Conservation (phyloP, 2,113 vertebrate genomes). For the Osmerus mordax region DNA sequence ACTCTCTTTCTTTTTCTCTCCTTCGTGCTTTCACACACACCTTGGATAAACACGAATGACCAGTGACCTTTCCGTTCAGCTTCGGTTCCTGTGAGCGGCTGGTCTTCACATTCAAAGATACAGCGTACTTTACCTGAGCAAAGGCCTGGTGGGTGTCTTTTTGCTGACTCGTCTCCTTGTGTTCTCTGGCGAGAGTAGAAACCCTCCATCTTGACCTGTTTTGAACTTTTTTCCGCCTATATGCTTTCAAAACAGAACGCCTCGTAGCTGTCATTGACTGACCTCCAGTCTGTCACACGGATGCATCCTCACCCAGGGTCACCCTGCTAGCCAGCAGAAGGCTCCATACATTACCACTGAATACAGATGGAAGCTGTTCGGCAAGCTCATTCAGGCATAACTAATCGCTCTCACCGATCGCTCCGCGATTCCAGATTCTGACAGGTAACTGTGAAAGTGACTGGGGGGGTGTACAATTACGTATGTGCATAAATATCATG, state of each 20-base stretch:
- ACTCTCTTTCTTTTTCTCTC: no score
- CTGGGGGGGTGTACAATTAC: constrained; percentile 60
- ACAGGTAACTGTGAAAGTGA: constrained; percentile 60
- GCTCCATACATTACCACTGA: constrained; percentile 66
- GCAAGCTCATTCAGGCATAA: constrained; percentile 73
- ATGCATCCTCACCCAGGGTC: constrained; percentile 62
- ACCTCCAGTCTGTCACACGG: constrained; percentile 55
- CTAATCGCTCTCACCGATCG: constrained; percentile 72
- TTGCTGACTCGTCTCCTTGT: no score
- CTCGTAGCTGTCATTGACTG: constrained; percentile 49
- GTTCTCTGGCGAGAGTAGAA: no score
- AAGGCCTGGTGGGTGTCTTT: no score
- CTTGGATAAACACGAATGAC: no score
- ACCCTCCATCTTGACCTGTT: no score
- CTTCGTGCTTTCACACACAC: no score
- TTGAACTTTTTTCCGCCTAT: not conserved
- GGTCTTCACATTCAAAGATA: no score
- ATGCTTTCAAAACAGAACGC: not conserved
- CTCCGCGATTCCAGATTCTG: constrained; percentile 58
- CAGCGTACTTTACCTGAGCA: no score
- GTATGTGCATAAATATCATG: constrained; percentile 75
- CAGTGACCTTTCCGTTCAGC: no score
- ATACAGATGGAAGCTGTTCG: constrained; percentile 72
- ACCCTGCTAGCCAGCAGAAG: constrained; percentile 66
- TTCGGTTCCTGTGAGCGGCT: no score